Conservation (phyloP, 2,888 invertebrate genomes). For the Mesorhabditis sp. region DNA sequence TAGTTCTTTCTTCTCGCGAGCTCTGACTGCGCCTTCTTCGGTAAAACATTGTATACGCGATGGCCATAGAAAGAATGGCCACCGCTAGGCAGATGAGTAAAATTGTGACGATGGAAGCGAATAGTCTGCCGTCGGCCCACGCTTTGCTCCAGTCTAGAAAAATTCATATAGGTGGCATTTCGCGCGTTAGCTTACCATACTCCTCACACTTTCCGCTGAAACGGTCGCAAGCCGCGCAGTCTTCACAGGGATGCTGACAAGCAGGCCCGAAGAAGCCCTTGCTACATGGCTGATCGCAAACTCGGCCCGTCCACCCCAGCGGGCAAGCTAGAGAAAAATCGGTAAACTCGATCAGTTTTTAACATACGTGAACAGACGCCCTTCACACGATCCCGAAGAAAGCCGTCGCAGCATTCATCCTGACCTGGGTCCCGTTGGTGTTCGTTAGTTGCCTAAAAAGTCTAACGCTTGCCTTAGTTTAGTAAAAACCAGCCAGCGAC, state of each 20-base stretch:
- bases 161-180: background rate
- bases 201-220: background rate
- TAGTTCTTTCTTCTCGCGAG: background rate
- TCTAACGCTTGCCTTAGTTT: too few species aligned
- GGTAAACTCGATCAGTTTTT: background rate
- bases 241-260: background rate
- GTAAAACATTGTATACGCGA: slow-evolving; percentile 17
- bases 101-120: slow-evolving; percentile 7
- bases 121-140: slow-evolving; percentile 1
- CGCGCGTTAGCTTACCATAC: slow-evolving; percentile 4
- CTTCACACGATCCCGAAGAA: background rate
- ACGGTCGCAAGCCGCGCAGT: background rate
- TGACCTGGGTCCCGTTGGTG: too few species aligned
- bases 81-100: slow-evolving; percentile 10
- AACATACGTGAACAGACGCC: background rate
- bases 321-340: slow-evolving; percentile 6
- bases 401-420: slow-evolving; percentile 1
- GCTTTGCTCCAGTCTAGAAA: slow-evolving; percentile 2
- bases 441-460: too few species aligned
- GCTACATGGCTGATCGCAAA: background rate
- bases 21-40: slow-evolving; percentile 7
- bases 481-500: too few species aligned
- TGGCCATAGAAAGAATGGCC: slow-evolving; percentile 15
- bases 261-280: background rate
- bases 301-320: background rate